Evolutionary conservation across 2,113 vertebrate genomes (phyloP), one percentile per base, ranked within the genome.

Genomic region (Neoarius graeffei): DNA sequence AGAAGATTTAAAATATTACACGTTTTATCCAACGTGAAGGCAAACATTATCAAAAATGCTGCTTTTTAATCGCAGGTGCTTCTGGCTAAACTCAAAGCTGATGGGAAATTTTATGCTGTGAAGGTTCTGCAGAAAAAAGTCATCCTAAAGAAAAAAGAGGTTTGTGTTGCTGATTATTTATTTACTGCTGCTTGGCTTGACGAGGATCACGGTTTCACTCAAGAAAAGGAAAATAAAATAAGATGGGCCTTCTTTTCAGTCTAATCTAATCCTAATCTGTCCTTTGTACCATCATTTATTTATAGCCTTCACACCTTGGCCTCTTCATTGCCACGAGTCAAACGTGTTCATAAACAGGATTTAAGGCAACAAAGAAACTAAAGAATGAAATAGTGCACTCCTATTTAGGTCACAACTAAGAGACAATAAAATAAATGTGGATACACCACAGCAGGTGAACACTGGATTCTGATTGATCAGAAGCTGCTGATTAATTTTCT

Each of bases 41-140:
- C 67, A 69, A 15, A 69, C 66, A 6, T 17, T 30, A 17, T 30
- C 27, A 2, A 7, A 30, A 69, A 42, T 15, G 11, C n/a, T n/a
- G 25, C 2, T 67, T 30, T 27, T 20, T 64, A 0, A 23, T 89
- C 92, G 90, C 94, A 99, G 98, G 98, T 99, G 77, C 96, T 99
- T 20, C 94, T 99, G 87, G 97, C 98, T 86, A 99, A 99, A 89
- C 96, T 93, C 87, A 99, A 98, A 93, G 96, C 96, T 0, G 97
- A 99, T 0, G 96, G 95, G 73, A 97, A 92, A 7, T 99, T 98
- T 92, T 99, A 99, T 1, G 98, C 98, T 0, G 96, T 99, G 77
- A 99, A 99, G 92, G 98, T 99, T 90, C 94, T 99, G 89, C 97
- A 99, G 93, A 99, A 99, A 94, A 99, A 99, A 93, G 96, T 97